Conservation (phyloP, 2,797 vertebrate species). For the Poeciliopsis infans region DNA sequence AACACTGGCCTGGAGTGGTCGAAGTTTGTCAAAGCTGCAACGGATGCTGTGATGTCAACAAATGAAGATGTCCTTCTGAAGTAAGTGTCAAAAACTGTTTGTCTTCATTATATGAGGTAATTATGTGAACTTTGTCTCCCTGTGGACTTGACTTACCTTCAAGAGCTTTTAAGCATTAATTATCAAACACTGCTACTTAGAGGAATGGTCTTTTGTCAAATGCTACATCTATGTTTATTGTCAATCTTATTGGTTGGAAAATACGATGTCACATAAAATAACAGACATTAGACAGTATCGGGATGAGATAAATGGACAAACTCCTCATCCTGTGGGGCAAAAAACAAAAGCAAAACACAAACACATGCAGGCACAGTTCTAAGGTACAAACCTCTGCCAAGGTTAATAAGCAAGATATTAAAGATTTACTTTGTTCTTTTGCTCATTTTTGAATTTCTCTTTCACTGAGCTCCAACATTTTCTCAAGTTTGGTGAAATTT, state of each 20-base stretch:
- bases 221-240: background rate
- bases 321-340: background rate
- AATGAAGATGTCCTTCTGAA: conserved; percentile 64
- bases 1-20: conserved; percentile 72
- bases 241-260: background rate
- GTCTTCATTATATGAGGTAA: background rate
- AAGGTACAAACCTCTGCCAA: background rate
- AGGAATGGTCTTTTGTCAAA: background rate
- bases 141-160: background rate
- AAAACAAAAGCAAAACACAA: background rate
- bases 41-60: conserved; percentile 52
- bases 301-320: background rate
- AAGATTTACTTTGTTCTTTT: background rate
- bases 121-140: background rate
- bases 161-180: background rate
- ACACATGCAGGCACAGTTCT: background rate
- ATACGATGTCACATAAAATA: background rate
- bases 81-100: conserved; percentile 59
- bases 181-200: background rate
- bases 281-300: no score
- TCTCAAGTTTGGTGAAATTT: background rate
- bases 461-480: background rate
- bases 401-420: background rate
- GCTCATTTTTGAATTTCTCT: background rate
- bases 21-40: conserved; percentile 53